Evolutionary conservation across 2,113 vertebrate genomes (phyloP).

Genomic region (Crotophaga sulcirostris): DNA sequence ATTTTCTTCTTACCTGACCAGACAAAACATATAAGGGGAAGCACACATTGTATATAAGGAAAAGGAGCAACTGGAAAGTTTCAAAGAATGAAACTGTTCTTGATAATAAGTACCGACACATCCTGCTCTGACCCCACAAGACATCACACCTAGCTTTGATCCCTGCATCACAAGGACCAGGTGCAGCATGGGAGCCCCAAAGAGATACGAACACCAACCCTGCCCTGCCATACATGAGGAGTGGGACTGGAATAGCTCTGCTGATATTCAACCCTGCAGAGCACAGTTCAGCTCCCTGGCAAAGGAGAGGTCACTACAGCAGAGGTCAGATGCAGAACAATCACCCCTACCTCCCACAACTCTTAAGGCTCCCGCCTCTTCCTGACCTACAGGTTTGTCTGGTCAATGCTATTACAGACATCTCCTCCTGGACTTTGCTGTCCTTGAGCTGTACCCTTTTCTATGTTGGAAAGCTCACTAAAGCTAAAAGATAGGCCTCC

Average conservation of each 20-base stretch:
- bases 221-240: rapidly evolving
- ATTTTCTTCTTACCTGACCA: neutral
- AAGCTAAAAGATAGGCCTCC: neutral
- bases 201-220: neutral
- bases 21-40: neutral
- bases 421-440: neutral
- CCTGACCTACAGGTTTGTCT: neutral
- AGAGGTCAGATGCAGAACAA: neutral
- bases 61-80: neutral
- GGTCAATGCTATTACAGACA: neutral
- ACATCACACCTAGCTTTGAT: neutral
- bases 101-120: neutral
- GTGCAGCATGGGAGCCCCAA: rapidly evolving
- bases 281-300: neutral
- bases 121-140: neutral
- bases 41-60: neutral
- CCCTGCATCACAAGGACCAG: neutral
- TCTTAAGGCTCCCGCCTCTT: neutral
- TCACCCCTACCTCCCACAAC: neutral
- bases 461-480: neutral
- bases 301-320: neutral
- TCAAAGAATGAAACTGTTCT: neutral
- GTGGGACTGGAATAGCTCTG: neutral
- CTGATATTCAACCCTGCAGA: neutral
- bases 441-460: neutral